Evolutionary conservation across 2,888 invertebrate genomes (phyloP).

Genomic region (Pollenia griseotomentosa): DNA sequence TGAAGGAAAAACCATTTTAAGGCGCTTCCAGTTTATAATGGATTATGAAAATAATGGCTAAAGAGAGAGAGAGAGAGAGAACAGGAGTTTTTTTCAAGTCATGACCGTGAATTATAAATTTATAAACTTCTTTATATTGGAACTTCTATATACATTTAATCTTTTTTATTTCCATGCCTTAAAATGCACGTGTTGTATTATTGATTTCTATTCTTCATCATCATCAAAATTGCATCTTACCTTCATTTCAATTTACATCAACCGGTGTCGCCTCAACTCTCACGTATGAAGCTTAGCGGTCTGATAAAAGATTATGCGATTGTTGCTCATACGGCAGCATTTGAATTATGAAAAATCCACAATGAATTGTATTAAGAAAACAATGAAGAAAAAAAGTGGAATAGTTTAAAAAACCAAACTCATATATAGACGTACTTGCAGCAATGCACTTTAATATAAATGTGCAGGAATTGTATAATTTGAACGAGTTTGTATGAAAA

Average conservation of each 20-base stretch:
- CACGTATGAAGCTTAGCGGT: constrained; percentile 66
- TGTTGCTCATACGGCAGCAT: constrained; percentile 66
- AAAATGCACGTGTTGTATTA: constrained; percentile 65
- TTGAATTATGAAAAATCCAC: constrained; percentile 68
- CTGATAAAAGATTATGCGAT: constrained; percentile 65
- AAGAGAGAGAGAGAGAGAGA: background rate
- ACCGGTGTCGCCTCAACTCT: constrained; percentile 59
- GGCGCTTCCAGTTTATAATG: constrained; percentile 65
- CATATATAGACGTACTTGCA: constrained; percentile 8
- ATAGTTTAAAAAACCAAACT: constrained; percentile 43
- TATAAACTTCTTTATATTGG: constrained; percentile 34
- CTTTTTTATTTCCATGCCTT: constrained; percentile 5
- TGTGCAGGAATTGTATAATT: constrained; percentile 17
- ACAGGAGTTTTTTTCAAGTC: constrained; percentile 27
- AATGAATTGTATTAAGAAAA: constrained; percentile 55
- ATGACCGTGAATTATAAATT: constrained; percentile 59
- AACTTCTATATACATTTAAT: constrained; percentile 24
- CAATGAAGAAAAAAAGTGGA: constrained; percentile 25
- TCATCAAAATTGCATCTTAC: background rate
- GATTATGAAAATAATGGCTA: constrained; percentile 40
- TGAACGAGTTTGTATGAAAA: background rate
- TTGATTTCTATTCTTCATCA: constrained; percentile 51
- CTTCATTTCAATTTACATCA: constrained; percentile 56
- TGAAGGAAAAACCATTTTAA: constrained; percentile 62
- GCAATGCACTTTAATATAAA: background rate